phyloP scores from a whole-genome alignment of 2,113 vertebrate species.

The Gnathonemus longibarbis region DNA sequence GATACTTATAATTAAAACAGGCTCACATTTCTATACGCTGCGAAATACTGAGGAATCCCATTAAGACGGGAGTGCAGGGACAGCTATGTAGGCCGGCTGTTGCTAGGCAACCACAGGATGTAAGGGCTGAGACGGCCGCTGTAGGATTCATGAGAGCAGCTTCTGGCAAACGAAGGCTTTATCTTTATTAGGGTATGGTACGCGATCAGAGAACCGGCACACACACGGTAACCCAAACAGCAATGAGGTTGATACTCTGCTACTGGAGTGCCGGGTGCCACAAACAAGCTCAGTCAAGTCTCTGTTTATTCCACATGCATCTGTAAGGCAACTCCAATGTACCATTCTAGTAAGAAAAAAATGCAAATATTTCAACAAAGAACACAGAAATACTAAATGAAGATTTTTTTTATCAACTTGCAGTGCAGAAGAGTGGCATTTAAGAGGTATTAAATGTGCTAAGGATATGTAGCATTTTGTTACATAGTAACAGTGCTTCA shows the following conservation, averaged over 20 bases:
- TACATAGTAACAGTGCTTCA: background rate
- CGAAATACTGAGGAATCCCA: slow-evolving; percentile 28
- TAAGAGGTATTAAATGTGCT: background rate
- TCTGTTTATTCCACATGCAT: background rate
- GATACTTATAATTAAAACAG: background rate
- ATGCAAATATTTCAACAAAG: background rate
- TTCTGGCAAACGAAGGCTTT: background rate
- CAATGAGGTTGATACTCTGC: background rate
- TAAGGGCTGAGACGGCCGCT: slow-evolving; percentile 24
- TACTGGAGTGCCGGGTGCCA: background rate
- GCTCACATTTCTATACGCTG: background rate
- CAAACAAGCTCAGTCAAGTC: background rate
- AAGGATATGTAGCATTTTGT: background rate
- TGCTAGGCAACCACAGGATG: slow-evolving; percentile 44
- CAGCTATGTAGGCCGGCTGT: slow-evolving; percentile 42
- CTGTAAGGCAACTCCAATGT: background rate
- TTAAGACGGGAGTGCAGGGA: slow-evolving; percentile 22
- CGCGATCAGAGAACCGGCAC: slow-evolving; percentile 27
- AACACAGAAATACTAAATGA: background rate
- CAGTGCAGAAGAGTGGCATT: background rate
- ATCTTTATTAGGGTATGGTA: background rate
- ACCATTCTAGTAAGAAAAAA: background rate
- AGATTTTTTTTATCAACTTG: background rate
- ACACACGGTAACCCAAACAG: background rate
- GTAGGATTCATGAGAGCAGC: slow-evolving; percentile 13